A percentile compares a stretch with the other conserved stretches of the same genome.
These are phyloP conservation scores for Pipistrellus nathusii DNA, from an alignment of 2,797 vertebrate species.

Conservation along the genomic window DNA sequence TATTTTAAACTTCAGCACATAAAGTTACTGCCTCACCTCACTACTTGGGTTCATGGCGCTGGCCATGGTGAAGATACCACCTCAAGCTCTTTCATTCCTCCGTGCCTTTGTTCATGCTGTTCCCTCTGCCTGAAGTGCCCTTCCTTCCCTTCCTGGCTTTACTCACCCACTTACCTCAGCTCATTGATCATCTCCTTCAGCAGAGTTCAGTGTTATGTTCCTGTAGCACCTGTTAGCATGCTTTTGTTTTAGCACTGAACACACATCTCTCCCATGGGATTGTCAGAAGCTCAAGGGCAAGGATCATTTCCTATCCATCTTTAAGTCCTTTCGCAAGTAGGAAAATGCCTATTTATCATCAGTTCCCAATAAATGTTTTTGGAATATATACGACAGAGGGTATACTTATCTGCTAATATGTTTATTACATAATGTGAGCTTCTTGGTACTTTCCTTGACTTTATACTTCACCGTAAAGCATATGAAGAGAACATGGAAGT, in stretches of 20 bases:
- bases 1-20: background rate
- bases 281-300: background rate
- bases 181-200: background rate
- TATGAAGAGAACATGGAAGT: background rate
- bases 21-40: background rate
- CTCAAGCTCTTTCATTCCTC: background rate
- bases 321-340: background rate
- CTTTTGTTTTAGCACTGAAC: background rate
- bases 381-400: background rate
- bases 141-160: background rate
- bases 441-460: background rate
- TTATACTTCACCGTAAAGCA: background rate
- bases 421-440: background rate
- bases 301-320: background rate
- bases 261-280: background rate
- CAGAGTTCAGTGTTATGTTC: background rate
- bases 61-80: background rate
- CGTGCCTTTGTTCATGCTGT: background rate
- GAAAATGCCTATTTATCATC: background rate
- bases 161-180: too few species aligned
- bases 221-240: background rate
- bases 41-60: background rate
- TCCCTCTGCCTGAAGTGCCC: background rate
- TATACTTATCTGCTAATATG: background rate
- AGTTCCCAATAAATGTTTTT: background rate